Conservation (phyloP, 2,888 invertebrate genomes). For the Zelleria hepariella region DNA sequence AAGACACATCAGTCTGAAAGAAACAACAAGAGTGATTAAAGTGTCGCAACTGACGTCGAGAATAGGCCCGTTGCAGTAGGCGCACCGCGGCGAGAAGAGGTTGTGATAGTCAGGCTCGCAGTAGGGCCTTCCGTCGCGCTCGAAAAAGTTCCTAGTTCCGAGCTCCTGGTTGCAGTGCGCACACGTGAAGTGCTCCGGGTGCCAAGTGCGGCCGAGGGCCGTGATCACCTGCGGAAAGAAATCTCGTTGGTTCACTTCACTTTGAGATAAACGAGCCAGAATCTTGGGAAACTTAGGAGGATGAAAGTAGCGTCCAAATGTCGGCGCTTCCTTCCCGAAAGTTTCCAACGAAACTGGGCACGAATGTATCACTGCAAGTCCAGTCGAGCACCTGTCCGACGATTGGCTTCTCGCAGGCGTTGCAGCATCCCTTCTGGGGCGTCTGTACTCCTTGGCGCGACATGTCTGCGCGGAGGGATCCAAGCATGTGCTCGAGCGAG, state of each 20-base stretch:
- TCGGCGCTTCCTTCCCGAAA: not conserved
- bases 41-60: constrained; percentile 85
- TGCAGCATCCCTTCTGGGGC: constrained; percentile 99
- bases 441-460: constrained; percentile 98
- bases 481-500: constrained; percentile 87
- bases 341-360: not conserved
- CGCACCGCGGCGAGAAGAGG: constrained; percentile 97
- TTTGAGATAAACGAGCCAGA: not conserved
- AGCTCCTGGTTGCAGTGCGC: constrained; percentile 97
- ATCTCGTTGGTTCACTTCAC: constrained; percentile 34
- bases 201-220: constrained; percentile 98
- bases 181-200: constrained; percentile 99
- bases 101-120: constrained; percentile 99
- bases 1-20: not conserved
- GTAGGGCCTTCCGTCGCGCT: constrained; percentile 96
- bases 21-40: not conserved
- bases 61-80: constrained; percentile 98
- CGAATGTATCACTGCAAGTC: not conserved
- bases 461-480: constrained; percentile 96
- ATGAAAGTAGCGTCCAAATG: not conserved
- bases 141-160: constrained; percentile 98
- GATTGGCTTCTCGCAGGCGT: constrained; percentile 98
- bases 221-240: constrained; percentile 80
- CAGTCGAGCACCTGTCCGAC: constrained; percentile 87
- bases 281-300: constrained; percentile 14